Conservation (phyloP, 1,140 invertebrate genomes). For the Cotesia chilonis region DNA sequence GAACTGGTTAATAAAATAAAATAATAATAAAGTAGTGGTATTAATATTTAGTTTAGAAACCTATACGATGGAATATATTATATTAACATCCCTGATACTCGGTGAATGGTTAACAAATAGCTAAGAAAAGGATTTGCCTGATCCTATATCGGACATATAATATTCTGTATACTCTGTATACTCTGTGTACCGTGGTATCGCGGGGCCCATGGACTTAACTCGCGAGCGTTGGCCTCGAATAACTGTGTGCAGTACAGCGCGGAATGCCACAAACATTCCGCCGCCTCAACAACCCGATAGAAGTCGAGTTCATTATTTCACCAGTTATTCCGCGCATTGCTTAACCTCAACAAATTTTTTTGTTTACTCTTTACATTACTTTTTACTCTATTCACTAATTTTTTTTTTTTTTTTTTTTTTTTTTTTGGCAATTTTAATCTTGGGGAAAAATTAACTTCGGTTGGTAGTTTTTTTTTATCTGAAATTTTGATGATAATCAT, state of each 20-base stretch:
- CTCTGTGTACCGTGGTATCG: not conserved
- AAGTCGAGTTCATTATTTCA: conserved; percentile 19
- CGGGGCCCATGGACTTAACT: conserved; percentile 5
- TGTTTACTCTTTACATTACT: not conserved
- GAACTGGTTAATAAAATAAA: no score
- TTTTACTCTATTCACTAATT: not conserved
- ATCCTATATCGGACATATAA: no score
- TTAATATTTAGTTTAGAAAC: no score
- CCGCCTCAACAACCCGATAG: conserved; percentile 6
- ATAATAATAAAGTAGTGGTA: no score
- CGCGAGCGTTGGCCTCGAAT: conserved; percentile 28
- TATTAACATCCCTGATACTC: no score
- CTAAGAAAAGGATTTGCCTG: no score
- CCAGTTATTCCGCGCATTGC: conserved; percentile 16
- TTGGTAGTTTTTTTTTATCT: not conserved
- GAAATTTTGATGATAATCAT: not conserved
- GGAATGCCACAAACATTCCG: conserved; percentile 21
- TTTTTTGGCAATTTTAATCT: no score
- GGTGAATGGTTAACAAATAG: no score
- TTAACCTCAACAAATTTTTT: not conserved
- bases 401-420: not conserved
- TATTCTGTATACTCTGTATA: no score
- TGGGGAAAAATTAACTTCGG: not conserved
- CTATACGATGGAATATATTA: no score
- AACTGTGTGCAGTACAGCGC: conserved; percentile 9